Base-by-base conservation (phyloP, 2,113 vertebrate species). In the Oxyura jamaicensis region DNA sequence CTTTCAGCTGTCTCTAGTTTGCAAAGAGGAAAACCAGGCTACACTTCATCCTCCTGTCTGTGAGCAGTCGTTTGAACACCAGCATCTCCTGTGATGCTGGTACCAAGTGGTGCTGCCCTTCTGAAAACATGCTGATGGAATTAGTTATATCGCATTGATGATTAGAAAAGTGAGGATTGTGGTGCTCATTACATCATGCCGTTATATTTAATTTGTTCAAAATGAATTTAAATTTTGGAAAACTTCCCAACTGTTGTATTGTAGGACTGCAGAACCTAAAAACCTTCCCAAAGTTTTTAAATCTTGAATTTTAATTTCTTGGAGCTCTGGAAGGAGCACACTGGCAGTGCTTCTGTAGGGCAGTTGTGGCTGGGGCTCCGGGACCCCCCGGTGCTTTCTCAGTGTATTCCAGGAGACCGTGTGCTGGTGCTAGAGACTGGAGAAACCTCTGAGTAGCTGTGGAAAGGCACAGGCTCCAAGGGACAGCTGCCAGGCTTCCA, bases 1-100 rank as follows among this genome's bases (percentile, higher is more conserved):
- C 36, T 18, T 60, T 83, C 33, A 26, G 10, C 75, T 76, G 68
- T 16, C 33, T 46, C 11, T 5, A 2, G 33, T 20, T 20, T 44
- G 83, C 56, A 80, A 14, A 29, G 15, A 14, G 52, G 59, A 62
- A 55, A 39, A 35, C 26, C 5, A 2, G 9, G 55, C 48, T 36
- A 1, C 1, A 0, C 13, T 14, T 44, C 0, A 2, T 5, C 14
- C 41, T 39, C 31, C 74, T 26, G 0, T 13, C 33, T 36, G 4
- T 41, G 33, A 69, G 68, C 74, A 23, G 28, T 59, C 35, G 56
- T 44, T 71, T 6, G 3, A 41, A 13, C 26, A 13, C 23, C 63
- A 25, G 62, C 6, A 0, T 33, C 68, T 21, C 10, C 48, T 19
- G 33, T 6, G n/a, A 2, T 5, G 39, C 4, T 13, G 74, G 60